Conservation (phyloP, 1,140 invertebrate species). For the Ceratosolen fusciceps region DNA sequence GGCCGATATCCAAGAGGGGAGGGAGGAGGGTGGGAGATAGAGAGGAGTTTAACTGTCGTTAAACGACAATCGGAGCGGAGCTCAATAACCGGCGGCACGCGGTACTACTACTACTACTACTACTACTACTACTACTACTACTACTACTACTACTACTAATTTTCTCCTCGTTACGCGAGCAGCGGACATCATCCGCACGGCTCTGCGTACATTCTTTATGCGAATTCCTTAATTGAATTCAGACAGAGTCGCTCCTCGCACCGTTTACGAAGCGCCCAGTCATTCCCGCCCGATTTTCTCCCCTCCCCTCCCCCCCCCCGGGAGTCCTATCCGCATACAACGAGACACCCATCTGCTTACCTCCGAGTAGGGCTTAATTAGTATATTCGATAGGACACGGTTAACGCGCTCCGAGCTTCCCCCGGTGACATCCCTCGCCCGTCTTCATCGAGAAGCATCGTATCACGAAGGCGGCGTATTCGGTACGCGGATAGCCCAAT, state of each 20-base stretch:
- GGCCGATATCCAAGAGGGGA: too few species aligned
- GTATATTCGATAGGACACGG: constrained; percentile 32
- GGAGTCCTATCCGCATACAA: constrained; percentile 52
- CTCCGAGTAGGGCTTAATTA: constrained; percentile 30
- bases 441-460: too few species aligned
- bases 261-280: constrained; percentile 64
- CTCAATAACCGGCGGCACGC: constrained; percentile 50
- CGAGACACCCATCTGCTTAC: constrained; percentile 8
- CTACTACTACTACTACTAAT: too few species aligned
- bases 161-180: constrained; percentile 65
- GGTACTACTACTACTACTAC: too few species aligned
- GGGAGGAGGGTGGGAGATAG: background rate
- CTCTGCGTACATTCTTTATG: constrained; percentile 63
- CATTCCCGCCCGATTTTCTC: constrained; percentile 69
- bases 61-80: constrained; percentile 32
- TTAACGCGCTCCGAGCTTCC: too few species aligned
- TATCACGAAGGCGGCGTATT: too few species aligned
- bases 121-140: too few species aligned
- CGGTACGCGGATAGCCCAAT: too few species aligned
- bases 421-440: too few species aligned
- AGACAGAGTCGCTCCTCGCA: constrained; percentile 65
- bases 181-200: constrained; percentile 67
- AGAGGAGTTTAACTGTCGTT: background rate
- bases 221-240: constrained; percentile 69
- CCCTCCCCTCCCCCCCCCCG: too few species aligned